A percentile compares a stretch with the other conserved stretches of the same genome.
Conservation (phyloP, 1,140 invertebrate genomes). For the Cotesia glomerata region DNA sequence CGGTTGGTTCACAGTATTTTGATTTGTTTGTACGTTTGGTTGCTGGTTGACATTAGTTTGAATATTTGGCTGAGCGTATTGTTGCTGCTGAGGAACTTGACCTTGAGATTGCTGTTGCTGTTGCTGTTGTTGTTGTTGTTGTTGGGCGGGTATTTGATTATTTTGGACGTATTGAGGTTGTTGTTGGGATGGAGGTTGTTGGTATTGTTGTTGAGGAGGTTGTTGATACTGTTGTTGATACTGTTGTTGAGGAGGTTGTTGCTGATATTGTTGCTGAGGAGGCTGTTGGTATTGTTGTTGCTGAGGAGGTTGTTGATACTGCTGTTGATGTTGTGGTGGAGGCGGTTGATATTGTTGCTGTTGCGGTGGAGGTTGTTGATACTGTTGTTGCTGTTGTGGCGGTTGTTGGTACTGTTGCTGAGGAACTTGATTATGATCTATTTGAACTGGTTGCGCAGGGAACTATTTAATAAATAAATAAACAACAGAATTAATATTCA, state of each 20-base stretch:
- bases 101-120: constrained; percentile 53
- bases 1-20: constrained; percentile 22
- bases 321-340: constrained; percentile 42
- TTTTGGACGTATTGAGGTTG: constrained; percentile 5
- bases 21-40: constrained; percentile 15
- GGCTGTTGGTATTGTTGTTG: constrained; percentile 27
- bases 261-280: constrained; percentile 28
- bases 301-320: constrained; percentile 37
- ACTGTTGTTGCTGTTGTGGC: constrained; percentile 35
- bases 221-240: constrained; percentile 29
- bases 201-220: constrained; percentile 28
- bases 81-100: constrained; percentile 32
- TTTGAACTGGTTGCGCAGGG: constrained; percentile 19
- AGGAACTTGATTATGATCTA: constrained; percentile 10
- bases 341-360: constrained; percentile 37
- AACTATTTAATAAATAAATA: constrained; percentile 27
- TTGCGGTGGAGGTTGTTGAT: constrained; percentile 41
- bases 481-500: background rate
- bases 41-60: constrained; percentile 3
- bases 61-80: constrained; percentile 1
- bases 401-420: constrained; percentile 34
- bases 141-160: constrained; percentile 11
- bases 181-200: constrained; percentile 23
- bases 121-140: constrained; percentile 51
- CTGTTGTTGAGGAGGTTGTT: constrained; percentile 34